A percentile compares a stretch with the other conserved stretches of the same genome.
Conservation (phyloP, 1,140 invertebrate genomes). For the Berghia stephanieae region DNA sequence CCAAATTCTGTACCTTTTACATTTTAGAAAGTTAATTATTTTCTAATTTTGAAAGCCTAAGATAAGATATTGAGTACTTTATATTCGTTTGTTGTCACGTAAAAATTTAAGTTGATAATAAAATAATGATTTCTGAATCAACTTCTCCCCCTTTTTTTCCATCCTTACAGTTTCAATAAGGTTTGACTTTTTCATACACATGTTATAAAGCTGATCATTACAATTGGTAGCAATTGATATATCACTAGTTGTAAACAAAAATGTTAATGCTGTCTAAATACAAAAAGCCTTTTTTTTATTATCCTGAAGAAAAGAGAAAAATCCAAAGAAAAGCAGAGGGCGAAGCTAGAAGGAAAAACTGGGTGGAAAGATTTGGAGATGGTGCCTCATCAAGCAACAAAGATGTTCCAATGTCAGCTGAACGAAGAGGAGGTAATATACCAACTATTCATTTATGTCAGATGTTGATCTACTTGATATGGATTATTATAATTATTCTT, state of each 20-base stretch:
- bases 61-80: too few relatives aligned
- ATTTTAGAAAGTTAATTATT: too few relatives aligned
- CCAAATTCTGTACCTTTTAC: too few relatives aligned
- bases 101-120: background rate
- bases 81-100: background rate
- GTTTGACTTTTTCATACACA: too few relatives aligned
- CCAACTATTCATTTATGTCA: background rate
- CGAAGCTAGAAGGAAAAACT: constrained; percentile 63
- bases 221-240: too few relatives aligned
- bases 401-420: constrained; percentile 22
- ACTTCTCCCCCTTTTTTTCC: too few relatives aligned
- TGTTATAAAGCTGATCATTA: too few relatives aligned
- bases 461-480: background rate
- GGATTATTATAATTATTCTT: background rate
- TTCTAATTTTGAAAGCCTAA: too few relatives aligned
- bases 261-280: too few relatives aligned
- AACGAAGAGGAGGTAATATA: constrained; percentile 20
- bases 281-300: too few relatives aligned
- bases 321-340: constrained; percentile 83
- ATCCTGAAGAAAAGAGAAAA: constrained; percentile 78
- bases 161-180: background rate
- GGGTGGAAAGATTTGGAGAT: constrained; percentile 61
- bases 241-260: too few relatives aligned
- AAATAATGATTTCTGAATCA: background rate
- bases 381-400: constrained; percentile 31